Base-by-base conservation (phyloP, 2,888 invertebrate species). In the Oasisia sp. region DNA sequence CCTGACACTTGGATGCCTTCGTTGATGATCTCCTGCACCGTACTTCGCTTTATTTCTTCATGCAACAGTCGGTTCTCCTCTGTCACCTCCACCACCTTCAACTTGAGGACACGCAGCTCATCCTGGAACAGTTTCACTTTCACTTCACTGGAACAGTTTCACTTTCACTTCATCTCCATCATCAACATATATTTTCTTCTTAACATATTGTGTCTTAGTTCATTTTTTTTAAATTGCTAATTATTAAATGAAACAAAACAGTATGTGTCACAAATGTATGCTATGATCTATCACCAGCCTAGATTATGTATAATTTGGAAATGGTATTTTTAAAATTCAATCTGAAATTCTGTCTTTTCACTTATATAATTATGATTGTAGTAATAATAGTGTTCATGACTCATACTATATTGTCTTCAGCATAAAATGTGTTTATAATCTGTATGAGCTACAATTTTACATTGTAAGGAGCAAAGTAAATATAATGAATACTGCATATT, bases 11-110 rank as follows among this genome's bases (percentile, higher is more conserved):
- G 89, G 14, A 93, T 38, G 19, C 93, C 93, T 56, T 91, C 92
- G 32, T 91, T 45, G 11, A 93, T 91, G 32, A 94, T 93, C 56
- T 94, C 94, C 5, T 92, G 92, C n/a, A 94, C 92, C 27, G 90
- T 94, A 92, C 95, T 95, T 50, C 95, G 94, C 93, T 95, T 95
- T 19, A 96, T 94, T 92, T 95, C 96, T 58, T 94, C 94, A 93
- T 96, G 96, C 3, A 96, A 94, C 50, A 94, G 92, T 38, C 94
- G 94, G 93, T 96, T 96, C 93, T 96, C 96, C 90, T 95, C 95
- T 90, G 95, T 93, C 19, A 96, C 91, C 91, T 95, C 95, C 58
- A 93, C 89, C 14, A 95, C 93, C 93, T 95, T 95, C 91, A 94
- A 93, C 92, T 95, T 94, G 45, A 96, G 92, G 32, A 94, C 93